Conservation (phyloP, 2,797 vertebrate genomes). For the Vipera ursinii region DNA sequence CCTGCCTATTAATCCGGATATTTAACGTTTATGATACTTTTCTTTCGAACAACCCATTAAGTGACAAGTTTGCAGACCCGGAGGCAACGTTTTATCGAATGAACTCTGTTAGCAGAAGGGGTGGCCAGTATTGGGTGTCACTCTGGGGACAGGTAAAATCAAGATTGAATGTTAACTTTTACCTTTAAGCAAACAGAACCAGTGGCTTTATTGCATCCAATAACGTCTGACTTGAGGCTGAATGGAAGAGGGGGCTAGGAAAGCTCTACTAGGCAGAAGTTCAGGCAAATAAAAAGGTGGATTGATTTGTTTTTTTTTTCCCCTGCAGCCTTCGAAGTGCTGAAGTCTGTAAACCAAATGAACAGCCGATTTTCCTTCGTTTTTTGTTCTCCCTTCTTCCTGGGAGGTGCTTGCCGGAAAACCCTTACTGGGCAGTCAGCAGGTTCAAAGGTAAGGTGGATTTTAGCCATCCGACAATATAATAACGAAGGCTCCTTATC, state of each 20-base stretch:
- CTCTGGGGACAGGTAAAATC: background rate
- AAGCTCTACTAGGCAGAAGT: background rate
- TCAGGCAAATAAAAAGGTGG: background rate
- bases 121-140: background rate
- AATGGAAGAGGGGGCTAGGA: background rate
- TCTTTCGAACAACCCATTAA: background rate
- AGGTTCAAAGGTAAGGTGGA: background rate
- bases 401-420: background rate
- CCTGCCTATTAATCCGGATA: background rate
- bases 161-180: background rate
- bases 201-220: constrained; percentile 5
- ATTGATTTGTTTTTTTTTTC: background rate
- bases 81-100: background rate
- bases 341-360: background rate
- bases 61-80: background rate
- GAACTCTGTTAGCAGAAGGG: background rate
- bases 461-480: background rate
- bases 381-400: background rate
- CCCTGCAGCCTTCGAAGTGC: background rate
- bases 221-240: background rate
- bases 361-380: background rate
- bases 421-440: background rate
- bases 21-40: background rate
- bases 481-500: background rate
- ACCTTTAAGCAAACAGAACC: background rate